Conservation (phyloP, 2,888 invertebrate genomes). For the Ophion obscuratus region DNA sequence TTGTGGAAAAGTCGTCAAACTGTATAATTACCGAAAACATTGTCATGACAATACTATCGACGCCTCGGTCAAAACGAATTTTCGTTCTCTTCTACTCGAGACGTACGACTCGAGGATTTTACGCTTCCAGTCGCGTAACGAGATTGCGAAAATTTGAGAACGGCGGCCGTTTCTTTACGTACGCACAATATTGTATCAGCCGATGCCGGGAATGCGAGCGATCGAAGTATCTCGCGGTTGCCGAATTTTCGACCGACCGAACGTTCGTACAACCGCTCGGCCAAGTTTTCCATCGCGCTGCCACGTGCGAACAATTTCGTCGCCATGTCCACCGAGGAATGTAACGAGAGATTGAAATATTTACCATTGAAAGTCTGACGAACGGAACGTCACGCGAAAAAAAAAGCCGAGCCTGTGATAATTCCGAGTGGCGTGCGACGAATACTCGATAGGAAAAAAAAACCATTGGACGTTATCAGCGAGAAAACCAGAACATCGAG, state of each 20-base stretch:
- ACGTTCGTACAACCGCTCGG: neutral
- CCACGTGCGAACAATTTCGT: neutral
- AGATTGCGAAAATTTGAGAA: conserved; percentile 18
- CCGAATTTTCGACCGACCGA: neutral
- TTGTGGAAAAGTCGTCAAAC: too few species aligned
- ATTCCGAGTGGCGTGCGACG: conserved; percentile 22
- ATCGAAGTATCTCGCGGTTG: neutral
- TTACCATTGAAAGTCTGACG: too few species aligned
- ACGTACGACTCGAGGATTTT: neutral
- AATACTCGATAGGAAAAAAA: conserved; percentile 14
- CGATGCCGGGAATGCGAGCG: neutral
- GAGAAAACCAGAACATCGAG: neutral
- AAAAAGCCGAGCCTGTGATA: conserved; percentile 60
- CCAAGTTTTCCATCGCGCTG: neutral
- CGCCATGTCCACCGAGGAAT: neutral
- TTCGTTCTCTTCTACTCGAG: neutral
- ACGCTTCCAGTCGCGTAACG: neutral
- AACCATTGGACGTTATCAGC: conserved; percentile 29
- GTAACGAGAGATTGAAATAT: too few species aligned
- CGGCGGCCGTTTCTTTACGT: neutral
- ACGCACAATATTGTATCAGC: conserved; percentile 9
- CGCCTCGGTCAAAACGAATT: neutral
- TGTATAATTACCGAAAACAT: neutral
- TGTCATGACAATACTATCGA: conserved; percentile 35
- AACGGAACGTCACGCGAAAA: conserved; percentile 28